A percentile compares a stretch with the other conserved stretches of the same genome.
phyloP scores from a whole-genome alignment of 2,113 vertebrate genomes.

The Crotalus horridus region DNA sequence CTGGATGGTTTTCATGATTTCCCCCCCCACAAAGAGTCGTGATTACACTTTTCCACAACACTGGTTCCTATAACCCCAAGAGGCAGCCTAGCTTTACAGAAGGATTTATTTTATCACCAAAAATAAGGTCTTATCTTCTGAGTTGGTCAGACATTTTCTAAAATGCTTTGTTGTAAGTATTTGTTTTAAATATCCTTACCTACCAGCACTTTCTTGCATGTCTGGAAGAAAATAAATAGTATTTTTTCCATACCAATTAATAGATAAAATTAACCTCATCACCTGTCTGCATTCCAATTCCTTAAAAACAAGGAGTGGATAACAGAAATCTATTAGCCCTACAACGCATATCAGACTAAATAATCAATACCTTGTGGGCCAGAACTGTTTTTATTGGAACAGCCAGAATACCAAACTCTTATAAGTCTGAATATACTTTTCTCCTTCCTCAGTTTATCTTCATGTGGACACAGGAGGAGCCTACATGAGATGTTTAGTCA shows the following conservation, averaged over 20 bases:
- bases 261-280: neutral
- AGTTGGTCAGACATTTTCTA: conserved; percentile 26
- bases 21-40: conserved; percentile 27
- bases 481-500: neutral
- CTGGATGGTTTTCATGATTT: conserved; percentile 35
- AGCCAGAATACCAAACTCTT: neutral
- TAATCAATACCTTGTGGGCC: neutral
- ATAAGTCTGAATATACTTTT: neutral
- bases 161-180: conserved; percentile 38
- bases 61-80: conserved; percentile 13
- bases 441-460: neutral
- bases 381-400: neutral
- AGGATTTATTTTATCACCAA: conserved; percentile 46
- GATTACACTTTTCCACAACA: conserved; percentile 34
- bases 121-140: conserved; percentile 34
- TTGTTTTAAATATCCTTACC: conserved; percentile 21
- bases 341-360: neutral
- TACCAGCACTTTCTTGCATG: neutral
- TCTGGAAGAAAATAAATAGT: neutral
- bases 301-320: neutral
- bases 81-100: conserved; percentile 6
- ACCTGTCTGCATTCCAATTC: neutral
- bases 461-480: neutral
- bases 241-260: neutral
- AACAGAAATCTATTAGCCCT: neutral